Evolutionary conservation across 2,888 invertebrate genomes (phyloP).

Genomic region (Microctonus brassicae): DNA sequence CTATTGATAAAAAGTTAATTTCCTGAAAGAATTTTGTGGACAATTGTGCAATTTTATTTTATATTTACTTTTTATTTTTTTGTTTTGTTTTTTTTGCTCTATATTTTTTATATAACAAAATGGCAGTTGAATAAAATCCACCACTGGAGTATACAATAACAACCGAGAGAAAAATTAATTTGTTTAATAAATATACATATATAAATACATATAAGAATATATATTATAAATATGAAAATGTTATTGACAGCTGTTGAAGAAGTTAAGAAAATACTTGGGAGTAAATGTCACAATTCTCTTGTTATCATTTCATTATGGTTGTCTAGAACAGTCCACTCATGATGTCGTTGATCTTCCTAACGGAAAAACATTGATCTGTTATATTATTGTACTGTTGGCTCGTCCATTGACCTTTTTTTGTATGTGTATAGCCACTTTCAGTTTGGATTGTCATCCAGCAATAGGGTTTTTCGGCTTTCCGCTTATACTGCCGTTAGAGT

Average conservation of each 20-base stretch:
- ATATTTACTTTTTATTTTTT: neutral
- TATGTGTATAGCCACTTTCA: constrained; percentile 6
- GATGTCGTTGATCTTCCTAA: neutral
- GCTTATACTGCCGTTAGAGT: neutral
- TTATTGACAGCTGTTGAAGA: neutral
- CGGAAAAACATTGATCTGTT: neutral
- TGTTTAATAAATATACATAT: too few relatives aligned
- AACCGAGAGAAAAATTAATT: neutral
- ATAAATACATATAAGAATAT: neutral
- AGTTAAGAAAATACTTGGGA: neutral
- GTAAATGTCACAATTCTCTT: neutral
- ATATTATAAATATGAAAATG: neutral
- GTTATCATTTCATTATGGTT: neutral
- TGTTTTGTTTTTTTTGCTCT: neutral
- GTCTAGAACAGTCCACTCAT: neutral
- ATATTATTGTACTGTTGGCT: neutral
- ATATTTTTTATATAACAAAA: too few relatives aligned
- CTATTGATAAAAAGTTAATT: neutral
- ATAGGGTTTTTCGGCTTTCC: constrained; percentile 9
- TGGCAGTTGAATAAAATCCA: neutral
- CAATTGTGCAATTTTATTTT: neutral
- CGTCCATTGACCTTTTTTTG: neutral
- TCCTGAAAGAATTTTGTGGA: neutral
- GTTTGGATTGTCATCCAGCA: constrained; percentile 12
- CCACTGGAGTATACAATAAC: neutral